Evolutionary conservation across 2,113 vertebrate species (phyloP).

Genomic region (Ageneiosus marmoratus): DNA sequence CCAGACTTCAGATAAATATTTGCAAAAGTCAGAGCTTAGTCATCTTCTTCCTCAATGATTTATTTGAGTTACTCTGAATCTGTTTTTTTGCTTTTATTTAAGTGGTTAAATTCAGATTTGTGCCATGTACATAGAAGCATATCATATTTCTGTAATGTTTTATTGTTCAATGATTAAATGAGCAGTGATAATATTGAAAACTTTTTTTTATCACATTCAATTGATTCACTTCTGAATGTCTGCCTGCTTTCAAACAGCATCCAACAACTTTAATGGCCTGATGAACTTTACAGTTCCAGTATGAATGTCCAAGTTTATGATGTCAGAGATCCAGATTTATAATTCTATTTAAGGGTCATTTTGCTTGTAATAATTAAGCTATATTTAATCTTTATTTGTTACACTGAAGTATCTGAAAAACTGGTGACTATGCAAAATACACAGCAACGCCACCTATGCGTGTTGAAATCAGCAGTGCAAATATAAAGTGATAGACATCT

Average conservation of each 20-base stretch:
- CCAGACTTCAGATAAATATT: constrained; percentile 33
- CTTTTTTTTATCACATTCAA: background rate
- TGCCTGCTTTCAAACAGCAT: background rate
- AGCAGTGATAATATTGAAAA: background rate
- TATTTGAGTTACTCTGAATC: background rate
- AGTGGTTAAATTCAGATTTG: too few relatives aligned
- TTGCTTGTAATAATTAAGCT: too few relatives aligned
- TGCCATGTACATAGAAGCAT: background rate
- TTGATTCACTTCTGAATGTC: background rate
- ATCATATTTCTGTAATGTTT: background rate
- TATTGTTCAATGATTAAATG: background rate
- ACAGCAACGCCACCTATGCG: too few relatives aligned
- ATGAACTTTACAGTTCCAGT: background rate
- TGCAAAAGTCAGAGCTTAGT: constrained; percentile 10
- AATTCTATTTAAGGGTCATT: too few relatives aligned
- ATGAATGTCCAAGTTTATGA: too few relatives aligned
- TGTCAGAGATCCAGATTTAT: too few relatives aligned
- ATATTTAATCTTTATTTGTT: too few relatives aligned
- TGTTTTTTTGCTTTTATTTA: background rate
- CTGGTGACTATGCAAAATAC: too few relatives aligned
- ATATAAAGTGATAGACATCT: too few relatives aligned
- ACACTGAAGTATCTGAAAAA: too few relatives aligned
- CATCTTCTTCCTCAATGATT: constrained; percentile 6
- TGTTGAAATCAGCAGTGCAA: too few relatives aligned
- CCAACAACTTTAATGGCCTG: background rate